phyloP scores from a whole-genome alignment of 2,797 vertebrate species.

The Dallia pectoralis region DNA sequence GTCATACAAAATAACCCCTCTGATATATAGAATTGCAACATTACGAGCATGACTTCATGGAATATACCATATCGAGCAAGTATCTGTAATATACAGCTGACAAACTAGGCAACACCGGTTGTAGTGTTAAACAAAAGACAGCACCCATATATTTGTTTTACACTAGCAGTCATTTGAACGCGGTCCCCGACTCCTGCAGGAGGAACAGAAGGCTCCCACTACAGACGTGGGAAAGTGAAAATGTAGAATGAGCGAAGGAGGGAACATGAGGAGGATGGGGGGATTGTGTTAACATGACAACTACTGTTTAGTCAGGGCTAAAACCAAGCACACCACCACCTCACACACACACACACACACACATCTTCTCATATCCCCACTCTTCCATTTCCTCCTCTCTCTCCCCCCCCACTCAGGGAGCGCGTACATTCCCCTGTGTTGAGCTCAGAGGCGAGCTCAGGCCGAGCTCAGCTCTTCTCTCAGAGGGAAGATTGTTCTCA shows the following conservation, averaged over 20 bases:
- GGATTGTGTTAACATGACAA: constrained; percentile 62
- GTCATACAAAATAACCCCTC: not conserved
- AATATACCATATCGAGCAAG: not conserved
- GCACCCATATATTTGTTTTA: not conserved
- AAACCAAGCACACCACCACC: constrained; percentile 29
- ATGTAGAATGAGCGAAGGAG: constrained; percentile 12
- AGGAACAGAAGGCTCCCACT: constrained; percentile 51
- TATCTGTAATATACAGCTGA: not conserved
- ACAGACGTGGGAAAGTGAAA: constrained; percentile 27
- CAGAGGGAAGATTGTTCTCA: constrained; percentile 81
- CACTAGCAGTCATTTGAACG: constrained; percentile 11
- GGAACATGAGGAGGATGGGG: not conserved
- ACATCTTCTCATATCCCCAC: constrained; percentile 36
- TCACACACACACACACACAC: constrained; percentile 40
- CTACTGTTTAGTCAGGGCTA: constrained; percentile 65
- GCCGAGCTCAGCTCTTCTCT: constrained; percentile 64
- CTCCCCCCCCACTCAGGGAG: constrained; percentile 43
- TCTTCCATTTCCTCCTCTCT: constrained; percentile 16
- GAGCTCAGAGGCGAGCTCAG: constrained; percentile 55
- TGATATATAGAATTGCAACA: not conserved
- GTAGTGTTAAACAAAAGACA: too few species aligned
- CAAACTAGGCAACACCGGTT: not conserved
- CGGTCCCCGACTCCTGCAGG: constrained; percentile 41
- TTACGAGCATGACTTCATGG: not conserved
- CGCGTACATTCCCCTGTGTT: constrained; percentile 65